Conservation (phyloP, 1,140 invertebrate species). For the Sitobion miscanthi region DNA sequence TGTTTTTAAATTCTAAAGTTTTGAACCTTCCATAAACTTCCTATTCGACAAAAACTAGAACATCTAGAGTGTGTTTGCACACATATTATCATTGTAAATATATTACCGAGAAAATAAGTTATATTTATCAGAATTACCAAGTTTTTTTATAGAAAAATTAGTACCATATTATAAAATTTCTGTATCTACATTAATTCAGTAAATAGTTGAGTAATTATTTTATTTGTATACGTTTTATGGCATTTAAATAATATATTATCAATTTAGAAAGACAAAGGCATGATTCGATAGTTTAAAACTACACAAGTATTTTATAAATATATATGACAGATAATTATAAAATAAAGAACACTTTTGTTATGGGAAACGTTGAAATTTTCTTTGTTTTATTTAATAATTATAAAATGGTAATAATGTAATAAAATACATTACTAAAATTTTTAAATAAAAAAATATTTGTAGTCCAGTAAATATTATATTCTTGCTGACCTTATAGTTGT, state of each 20-base stretch:
- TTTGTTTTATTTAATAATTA: background rate
- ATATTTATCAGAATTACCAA: background rate
- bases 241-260: background rate
- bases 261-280: background rate
- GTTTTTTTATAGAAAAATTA: background rate
- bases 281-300: background rate
- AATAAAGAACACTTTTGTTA: background rate
- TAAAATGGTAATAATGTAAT: background rate
- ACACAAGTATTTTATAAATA: background rate
- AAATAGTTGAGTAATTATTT: background rate
- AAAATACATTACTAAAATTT: background rate
- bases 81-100: background rate
- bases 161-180: background rate
- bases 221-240: background rate
- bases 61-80: background rate
- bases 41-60: background rate
- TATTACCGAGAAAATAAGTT: background rate
- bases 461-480: background rate
- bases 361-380: background rate
- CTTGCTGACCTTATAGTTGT: background rate
- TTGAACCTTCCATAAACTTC: background rate
- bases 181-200: too few relatives aligned
- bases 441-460: background rate
- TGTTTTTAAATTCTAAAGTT: background rate
- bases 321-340: background rate